A percentile compares a stretch with the other conserved stretches of the same genome.
Conservation (phyloP, 1,140 invertebrate genomes). For the Zaprionus lachaisei region DNA sequence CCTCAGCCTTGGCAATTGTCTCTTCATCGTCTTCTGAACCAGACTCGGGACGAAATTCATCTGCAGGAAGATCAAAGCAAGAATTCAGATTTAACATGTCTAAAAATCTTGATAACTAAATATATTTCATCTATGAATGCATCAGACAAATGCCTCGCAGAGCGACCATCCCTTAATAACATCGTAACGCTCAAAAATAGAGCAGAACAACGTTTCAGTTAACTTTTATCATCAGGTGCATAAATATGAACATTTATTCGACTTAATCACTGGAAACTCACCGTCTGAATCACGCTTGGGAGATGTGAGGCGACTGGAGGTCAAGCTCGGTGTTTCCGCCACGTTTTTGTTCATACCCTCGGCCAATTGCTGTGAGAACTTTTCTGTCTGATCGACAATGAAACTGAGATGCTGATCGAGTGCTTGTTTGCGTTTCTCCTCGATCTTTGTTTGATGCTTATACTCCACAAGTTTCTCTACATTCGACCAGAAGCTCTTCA, state of each 20-base stretch:
- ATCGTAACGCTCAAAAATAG: constrained; percentile 78
- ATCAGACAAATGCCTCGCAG: constrained; percentile 84
- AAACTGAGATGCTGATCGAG: constrained; percentile 99
- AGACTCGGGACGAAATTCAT: constrained; percentile 92
- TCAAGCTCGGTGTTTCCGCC: constrained; percentile 70
- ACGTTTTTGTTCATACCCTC: constrained; percentile 89
- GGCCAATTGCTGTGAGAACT: constrained; percentile 96
- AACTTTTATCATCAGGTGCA: constrained; percentile 69
- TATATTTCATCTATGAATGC: background rate
- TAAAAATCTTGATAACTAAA: background rate
- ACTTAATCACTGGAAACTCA: constrained; percentile 63
- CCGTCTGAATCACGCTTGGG: constrained; percentile 85
- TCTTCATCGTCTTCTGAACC: constrained; percentile 95
- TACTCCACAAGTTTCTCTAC: constrained; percentile 99
- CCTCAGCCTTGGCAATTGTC: constrained; percentile 97
- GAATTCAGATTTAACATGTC: constrained; percentile 2
- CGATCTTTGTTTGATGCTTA: constrained; percentile 95
- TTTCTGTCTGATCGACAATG: constrained; percentile 99
- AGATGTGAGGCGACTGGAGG: constrained; percentile 85
- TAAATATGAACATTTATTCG: background rate
- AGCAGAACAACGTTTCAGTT: constrained; percentile 75
- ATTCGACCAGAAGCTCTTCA: constrained; percentile 98
- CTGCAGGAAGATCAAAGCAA: constrained; percentile 78
- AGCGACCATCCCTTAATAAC: constrained; percentile 79
- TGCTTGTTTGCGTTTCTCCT: constrained; percentile 97